phyloP scores from a whole-genome alignment of 1,140 invertebrate species.

The Eciton burchellii region DNA sequence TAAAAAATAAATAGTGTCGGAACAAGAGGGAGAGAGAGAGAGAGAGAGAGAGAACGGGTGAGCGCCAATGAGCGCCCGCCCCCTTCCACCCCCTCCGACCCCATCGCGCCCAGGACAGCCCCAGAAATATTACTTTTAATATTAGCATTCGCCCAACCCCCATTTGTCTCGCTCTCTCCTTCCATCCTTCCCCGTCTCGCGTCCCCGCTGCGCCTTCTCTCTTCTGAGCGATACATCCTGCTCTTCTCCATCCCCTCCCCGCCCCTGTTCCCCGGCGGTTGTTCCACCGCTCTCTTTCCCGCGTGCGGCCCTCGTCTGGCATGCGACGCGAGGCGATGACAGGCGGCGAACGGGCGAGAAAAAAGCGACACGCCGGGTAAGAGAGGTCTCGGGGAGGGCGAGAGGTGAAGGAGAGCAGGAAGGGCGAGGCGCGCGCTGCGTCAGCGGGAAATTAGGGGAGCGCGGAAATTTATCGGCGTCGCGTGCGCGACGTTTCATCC shows the following conservation, averaged over 20 bases:
- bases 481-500: slow-evolving; percentile 36
- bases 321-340: slow-evolving; percentile 47
- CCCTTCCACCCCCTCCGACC: background rate
- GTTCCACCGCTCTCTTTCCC: slow-evolving; percentile 44
- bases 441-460: slow-evolving; percentile 71
- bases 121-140: slow-evolving; percentile 83
- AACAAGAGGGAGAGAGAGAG: slow-evolving; percentile 63
- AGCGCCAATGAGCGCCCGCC: slow-evolving; percentile 57
- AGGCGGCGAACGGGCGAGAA: slow-evolving; percentile 24
- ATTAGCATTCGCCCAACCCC: slow-evolving; percentile 77
- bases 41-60: slow-evolving; percentile 32
- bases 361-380: slow-evolving; percentile 17
- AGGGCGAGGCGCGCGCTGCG: slow-evolving; percentile 37
- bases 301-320: slow-evolving; percentile 46
- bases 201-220: slow-evolving; percentile 69
- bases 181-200: slow-evolving; percentile 54
- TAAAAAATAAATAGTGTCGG: slow-evolving; percentile 83
- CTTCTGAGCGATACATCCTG: slow-evolving; percentile 37
- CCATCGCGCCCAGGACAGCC: slow-evolving; percentile 76
- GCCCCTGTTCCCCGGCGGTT: background rate
- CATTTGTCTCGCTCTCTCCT: slow-evolving; percentile 23
- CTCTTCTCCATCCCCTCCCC: background rate
- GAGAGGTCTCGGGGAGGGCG: background rate
- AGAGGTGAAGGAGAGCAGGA: background rate
- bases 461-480: slow-evolving; percentile 67